phyloP scores from a whole-genome alignment of 1,140 invertebrate species.

The Saccostrea echinata region DNA sequence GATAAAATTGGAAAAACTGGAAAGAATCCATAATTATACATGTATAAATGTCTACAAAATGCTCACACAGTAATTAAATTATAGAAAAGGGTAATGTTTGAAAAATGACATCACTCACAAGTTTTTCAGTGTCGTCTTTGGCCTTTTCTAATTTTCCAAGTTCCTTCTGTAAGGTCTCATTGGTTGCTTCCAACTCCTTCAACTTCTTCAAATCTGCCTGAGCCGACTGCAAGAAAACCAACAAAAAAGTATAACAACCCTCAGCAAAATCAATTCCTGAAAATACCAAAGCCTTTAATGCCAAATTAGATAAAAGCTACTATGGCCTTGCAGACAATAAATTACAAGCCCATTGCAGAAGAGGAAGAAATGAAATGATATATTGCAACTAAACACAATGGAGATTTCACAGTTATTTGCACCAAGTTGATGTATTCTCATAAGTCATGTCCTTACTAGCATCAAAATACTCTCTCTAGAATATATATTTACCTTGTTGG shows the following conservation, averaged over 20 bases:
- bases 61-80: not conserved
- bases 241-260: not conserved
- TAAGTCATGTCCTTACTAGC: not conserved
- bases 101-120: slow-evolving; percentile 61
- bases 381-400: not conserved
- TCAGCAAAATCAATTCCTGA: slow-evolving; percentile 5
- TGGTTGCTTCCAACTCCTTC: slow-evolving; percentile 75
- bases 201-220: slow-evolving; percentile 60
- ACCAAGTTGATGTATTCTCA: not conserved
- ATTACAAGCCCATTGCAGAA: not conserved
- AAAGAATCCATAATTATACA: not conserved
- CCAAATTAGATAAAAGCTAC: not conserved
- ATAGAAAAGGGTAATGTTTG: not conserved
- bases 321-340: slow-evolving; percentile 2
- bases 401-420: not conserved
- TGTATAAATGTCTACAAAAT: not conserved
- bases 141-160: slow-evolving; percentile 74
- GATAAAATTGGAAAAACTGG: too few species aligned
- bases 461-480: too few species aligned
- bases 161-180: slow-evolving; percentile 75
- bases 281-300: slow-evolving; percentile 22
- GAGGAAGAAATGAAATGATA: not conserved
- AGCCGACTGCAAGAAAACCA: slow-evolving; percentile 40
- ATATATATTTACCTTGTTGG: too few species aligned
- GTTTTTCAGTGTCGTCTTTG: slow-evolving; percentile 69